Conservation (phyloP, 2,113 vertebrate genomes). For the Ranitomeya variabilis region DNA sequence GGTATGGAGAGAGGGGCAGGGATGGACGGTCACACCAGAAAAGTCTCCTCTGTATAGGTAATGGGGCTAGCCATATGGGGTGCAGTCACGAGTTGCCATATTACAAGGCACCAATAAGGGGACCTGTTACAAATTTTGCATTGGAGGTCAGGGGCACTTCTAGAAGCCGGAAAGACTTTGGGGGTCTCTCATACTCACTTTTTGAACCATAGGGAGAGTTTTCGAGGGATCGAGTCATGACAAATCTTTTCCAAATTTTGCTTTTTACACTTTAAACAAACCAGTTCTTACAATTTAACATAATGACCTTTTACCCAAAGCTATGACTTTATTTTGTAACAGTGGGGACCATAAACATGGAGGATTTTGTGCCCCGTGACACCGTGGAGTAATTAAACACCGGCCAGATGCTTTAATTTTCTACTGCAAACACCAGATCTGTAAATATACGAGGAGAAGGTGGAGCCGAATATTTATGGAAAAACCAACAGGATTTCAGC, state of each 20-base stretch:
- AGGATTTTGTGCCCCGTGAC: neutral
- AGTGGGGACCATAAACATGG: constrained; percentile 30
- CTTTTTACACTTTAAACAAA: neutral
- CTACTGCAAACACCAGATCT: constrained; percentile 47
- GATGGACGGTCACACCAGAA: no score
- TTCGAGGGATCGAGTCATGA: no score
- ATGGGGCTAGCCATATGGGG: no score
- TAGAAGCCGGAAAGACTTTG: no score
- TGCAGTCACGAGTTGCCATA: no score
- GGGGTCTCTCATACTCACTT: no score
- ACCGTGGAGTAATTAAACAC: constrained; percentile 46
- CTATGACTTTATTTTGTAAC: constrained; percentile 40
- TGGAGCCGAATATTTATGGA: constrained; percentile 30
- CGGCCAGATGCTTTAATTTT: constrained; percentile 55
- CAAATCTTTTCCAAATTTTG: neutral
- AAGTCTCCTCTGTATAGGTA: no score
- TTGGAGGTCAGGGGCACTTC: no score
- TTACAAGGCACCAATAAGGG: no score
- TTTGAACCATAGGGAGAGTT: no score
- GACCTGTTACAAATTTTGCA: no score
- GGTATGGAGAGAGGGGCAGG: no score
- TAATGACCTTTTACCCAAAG: neutral
- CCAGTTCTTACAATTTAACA: neutral
- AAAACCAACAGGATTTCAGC: constrained; percentile 45
- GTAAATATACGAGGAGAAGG: constrained; percentile 43